Percentiles rank a stretch among this genome's conserved stretches.
Evolutionary conservation across 2,797 vertebrate species (phyloP).

Genomic region (Lagodon rhomboides): DNA sequence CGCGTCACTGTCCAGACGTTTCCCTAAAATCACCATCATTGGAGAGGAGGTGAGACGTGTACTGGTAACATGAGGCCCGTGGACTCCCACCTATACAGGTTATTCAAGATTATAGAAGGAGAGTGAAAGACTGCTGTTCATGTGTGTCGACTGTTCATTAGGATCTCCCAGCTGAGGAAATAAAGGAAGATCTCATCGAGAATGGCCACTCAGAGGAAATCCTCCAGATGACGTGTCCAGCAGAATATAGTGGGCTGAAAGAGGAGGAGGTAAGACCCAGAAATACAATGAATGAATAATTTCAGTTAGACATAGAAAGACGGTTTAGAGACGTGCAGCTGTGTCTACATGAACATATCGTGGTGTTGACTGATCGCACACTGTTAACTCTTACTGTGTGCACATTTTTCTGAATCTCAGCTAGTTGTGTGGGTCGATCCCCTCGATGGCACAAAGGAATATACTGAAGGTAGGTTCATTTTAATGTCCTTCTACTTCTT

Average conservation of each 20-base stretch:
- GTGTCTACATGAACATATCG: neutral
- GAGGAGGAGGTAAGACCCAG: slow-evolving; percentile 92
- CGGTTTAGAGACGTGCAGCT: neutral
- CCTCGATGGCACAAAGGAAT: slow-evolving; percentile 98
- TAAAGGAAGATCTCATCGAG: slow-evolving; percentile 92
- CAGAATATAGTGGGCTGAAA: slow-evolving; percentile 88
- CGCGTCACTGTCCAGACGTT: slow-evolving; percentile 90
- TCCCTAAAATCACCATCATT: slow-evolving; percentile 95
- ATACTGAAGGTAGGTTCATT: slow-evolving; percentile 92
- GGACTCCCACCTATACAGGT: neutral
- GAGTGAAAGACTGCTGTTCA: neutral
- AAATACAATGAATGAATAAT: neutral
- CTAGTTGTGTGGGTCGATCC: slow-evolving; percentile 99
- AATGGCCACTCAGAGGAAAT: slow-evolving; percentile 90
- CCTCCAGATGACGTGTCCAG: slow-evolving; percentile 90
- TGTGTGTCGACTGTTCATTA: slow-evolving; percentile 57
- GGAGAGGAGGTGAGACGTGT: slow-evolving; percentile 92
- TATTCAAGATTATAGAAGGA: neutral
- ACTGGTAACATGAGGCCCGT: neutral
- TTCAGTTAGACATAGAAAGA: neutral
- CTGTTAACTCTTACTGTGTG: neutral
- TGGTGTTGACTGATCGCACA: neutral
- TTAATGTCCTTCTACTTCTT: too few species aligned
- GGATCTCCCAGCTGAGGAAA: slow-evolving; percentile 89
- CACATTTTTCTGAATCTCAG: slow-evolving; percentile 76